Conservation (phyloP, 1,140 invertebrate species). For the Fopius arisanus region DNA sequence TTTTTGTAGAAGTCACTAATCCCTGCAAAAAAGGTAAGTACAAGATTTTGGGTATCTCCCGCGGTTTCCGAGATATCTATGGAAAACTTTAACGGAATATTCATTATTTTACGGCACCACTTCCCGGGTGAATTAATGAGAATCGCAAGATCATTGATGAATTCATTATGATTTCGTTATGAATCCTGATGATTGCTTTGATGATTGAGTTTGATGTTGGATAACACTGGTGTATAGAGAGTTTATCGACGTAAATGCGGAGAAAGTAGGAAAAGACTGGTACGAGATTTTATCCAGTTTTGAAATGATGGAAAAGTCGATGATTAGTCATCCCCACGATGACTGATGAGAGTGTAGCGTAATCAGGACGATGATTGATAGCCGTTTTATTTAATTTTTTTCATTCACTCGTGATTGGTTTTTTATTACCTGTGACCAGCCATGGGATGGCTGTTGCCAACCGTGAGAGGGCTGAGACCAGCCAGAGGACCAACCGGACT, state of each 20-base stretch:
- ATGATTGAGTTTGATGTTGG: background rate
- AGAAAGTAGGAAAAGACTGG: slow-evolving; percentile 16
- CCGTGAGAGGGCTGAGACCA: slow-evolving; percentile 12
- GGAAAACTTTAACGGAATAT: no score
- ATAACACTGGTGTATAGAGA: background rate
- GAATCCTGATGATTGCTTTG: background rate
- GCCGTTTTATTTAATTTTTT: background rate
- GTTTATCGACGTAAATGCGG: background rate
- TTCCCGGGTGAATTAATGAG: no score
- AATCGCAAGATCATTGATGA: no score
- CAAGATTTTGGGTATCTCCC: no score
- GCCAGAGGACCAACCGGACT: slow-evolving; percentile 20
- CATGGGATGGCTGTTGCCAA: slow-evolving; percentile 20
- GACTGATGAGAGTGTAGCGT: background rate
- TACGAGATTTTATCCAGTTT: background rate
- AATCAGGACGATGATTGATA: background rate
- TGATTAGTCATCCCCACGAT: background rate
- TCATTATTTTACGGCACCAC: no score
- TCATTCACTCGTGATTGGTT: background rate
- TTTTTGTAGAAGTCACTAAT: no score
- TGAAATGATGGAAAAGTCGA: background rate
- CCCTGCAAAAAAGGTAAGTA: no score
- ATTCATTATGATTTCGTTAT: no score
- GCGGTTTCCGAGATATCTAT: no score
- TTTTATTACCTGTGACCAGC: slow-evolving; percentile 37